Conservation (phyloP, 2,888 invertebrate species). For the Girardia tigrina region DNA sequence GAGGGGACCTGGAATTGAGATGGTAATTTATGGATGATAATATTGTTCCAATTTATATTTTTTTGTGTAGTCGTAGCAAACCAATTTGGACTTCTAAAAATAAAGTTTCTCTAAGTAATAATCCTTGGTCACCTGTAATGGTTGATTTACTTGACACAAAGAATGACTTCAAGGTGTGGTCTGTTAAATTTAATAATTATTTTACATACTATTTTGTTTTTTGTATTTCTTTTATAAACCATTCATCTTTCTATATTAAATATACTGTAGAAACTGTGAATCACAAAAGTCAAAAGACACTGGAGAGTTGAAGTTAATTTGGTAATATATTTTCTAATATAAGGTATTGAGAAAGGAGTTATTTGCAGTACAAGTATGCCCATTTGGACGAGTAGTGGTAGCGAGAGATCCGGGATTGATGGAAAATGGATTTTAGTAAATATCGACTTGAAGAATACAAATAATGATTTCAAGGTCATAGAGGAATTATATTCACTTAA, state of each 20-base stretch:
- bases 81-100: conserved; percentile 31
- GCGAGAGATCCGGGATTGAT: background rate
- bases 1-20: conserved; percentile 6
- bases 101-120: background rate
- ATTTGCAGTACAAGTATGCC: conserved; percentile 15
- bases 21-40: background rate
- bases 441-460: background rate
- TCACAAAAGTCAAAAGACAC: conserved; percentile 7
- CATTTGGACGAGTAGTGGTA: conserved; percentile 14
- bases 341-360: background rate
- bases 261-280: conserved; percentile 5
- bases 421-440: background rate
- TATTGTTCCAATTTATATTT: background rate
- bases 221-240: background rate
- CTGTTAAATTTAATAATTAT: background rate
- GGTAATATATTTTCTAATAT: background rate
- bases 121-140: background rate
- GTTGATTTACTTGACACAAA: conserved; percentile 4
- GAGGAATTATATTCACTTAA: too few species aligned
- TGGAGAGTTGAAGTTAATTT: background rate
- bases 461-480: conserved; percentile 23
- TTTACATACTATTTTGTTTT: background rate
- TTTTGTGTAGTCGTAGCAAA: conserved; percentile 27
- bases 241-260: background rate
- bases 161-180: conserved; percentile 14